A percentile compares a stretch with the other conserved stretches of the same genome.
phyloP scores from a whole-genome alignment of 2,888 invertebrate genomes.

The Frankliniella intonsa region DNA sequence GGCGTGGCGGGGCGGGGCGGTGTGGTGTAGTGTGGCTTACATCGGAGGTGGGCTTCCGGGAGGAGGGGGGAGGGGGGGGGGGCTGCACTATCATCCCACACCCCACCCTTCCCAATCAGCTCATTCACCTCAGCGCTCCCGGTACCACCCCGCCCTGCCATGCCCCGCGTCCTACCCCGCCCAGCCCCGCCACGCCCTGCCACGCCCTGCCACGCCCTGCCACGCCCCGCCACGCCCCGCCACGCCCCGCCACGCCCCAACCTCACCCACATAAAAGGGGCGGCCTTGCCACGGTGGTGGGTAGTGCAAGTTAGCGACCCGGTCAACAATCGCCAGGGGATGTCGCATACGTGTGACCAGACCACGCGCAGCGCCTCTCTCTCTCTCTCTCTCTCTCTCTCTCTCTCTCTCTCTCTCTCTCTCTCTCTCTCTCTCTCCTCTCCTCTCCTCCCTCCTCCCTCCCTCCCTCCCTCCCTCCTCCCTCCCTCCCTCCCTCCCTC shows the following conservation, averaged over 20 bases:
- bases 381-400: background rate
- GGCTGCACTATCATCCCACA: background rate
- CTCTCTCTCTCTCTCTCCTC: background rate
- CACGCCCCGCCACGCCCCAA: background rate
- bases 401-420: background rate
- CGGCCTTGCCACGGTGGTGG: background rate
- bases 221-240: background rate
- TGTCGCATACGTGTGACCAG: background rate
- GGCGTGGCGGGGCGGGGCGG: no score
- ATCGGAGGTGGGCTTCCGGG: background rate
- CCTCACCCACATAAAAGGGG: background rate
- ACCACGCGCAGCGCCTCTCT: background rate
- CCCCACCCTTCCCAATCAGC: background rate
- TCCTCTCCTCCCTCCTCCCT: background rate
- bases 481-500: background rate
- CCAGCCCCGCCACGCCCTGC: background rate
- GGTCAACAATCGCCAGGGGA: background rate
- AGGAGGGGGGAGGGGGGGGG: background rate
- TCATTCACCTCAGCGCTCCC: background rate
- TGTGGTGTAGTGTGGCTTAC: no score
- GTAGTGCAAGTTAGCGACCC: background rate
- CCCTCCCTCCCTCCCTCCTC: background rate
- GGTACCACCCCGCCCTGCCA: background rate
- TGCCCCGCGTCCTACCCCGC: no score
- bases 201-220: background rate